These are phyloP conservation scores for Euura saliciscinereae DNA, from an alignment of 1,140 invertebrate genomes.

Conservation along the genomic window DNA sequence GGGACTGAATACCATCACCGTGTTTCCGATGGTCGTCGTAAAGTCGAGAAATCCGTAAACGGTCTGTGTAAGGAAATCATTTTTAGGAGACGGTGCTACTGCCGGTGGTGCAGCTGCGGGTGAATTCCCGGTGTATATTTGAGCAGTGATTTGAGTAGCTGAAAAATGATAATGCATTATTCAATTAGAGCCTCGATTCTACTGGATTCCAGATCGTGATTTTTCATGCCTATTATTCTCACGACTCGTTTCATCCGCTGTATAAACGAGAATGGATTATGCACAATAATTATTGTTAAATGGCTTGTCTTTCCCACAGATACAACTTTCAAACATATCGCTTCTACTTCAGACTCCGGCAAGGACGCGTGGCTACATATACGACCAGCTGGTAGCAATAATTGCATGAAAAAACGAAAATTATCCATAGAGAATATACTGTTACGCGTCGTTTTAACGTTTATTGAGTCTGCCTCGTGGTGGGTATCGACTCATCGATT, in stretches of 20 bases:
- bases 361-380: background rate
- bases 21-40: slow-evolving; percentile 87
- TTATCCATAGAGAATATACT: background rate
- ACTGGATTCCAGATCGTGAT: background rate
- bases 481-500: no score
- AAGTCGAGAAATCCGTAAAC: slow-evolving; percentile 91
- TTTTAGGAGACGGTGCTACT: slow-evolving; percentile 30
- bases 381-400: background rate
- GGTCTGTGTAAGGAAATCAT: slow-evolving; percentile 72
- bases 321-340: background rate
- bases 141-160: slow-evolving; percentile 46
- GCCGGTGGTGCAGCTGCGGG: slow-evolving; percentile 18
- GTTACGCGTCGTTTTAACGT: slow-evolving; percentile 4
- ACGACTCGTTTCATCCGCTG: background rate
- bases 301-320: slow-evolving; percentile 1
- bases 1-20: slow-evolving; percentile 88
- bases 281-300: slow-evolving; percentile 8
- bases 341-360: background rate
- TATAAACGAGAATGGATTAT: background rate
- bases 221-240: background rate
- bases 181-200: no score
- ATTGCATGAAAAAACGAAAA: background rate
- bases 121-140: slow-evolving; percentile 43
- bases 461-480: no score
- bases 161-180: slow-evolving; percentile 22